Evolutionary conservation across 2,888 invertebrate genomes (phyloP).

Genomic region (Therioaphis trifolii): DNA sequence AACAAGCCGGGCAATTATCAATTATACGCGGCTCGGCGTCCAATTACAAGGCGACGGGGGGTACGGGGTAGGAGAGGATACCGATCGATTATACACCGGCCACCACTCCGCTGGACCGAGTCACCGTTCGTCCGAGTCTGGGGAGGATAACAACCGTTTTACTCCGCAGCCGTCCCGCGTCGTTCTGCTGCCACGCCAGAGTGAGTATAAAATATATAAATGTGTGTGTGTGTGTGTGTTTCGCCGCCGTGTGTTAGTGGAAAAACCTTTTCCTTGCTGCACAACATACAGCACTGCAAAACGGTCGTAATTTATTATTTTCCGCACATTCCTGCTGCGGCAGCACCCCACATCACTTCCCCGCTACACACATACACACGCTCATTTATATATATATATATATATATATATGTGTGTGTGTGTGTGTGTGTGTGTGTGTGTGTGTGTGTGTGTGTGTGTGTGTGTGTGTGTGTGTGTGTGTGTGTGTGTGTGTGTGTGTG

Average conservation of each 20-base stretch:
- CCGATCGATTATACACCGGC: constrained; percentile 25
- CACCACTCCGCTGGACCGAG: background rate
- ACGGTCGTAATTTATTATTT: constrained; percentile 22
- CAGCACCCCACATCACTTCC: too few relatives aligned
- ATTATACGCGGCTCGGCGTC: constrained; percentile 47
- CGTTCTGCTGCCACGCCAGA: background rate
- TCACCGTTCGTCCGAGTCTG: background rate
- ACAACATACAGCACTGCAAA: background rate
- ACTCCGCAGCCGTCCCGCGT: background rate
- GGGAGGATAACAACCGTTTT: constrained; percentile 10
- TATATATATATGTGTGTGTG: too few relatives aligned
- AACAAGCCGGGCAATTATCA: constrained; percentile 49
- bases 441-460: too few relatives aligned
- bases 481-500: too few relatives aligned
- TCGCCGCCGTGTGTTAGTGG: background rate
- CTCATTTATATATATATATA: background rate
- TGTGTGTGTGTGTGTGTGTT: too few relatives aligned
- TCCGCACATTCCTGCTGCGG: background rate
- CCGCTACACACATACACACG: too few relatives aligned
- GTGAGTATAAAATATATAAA: too few relatives aligned
- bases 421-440: too few relatives aligned
- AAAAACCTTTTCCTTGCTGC: background rate
- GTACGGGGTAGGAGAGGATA: background rate
- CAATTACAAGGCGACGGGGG: constrained; percentile 2
- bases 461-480: too few relatives aligned